Evolutionary conservation across 37 sponge, comb jelly and placozoan species (phyloP).

Genomic region (Dysidea cf. avara): DNA sequence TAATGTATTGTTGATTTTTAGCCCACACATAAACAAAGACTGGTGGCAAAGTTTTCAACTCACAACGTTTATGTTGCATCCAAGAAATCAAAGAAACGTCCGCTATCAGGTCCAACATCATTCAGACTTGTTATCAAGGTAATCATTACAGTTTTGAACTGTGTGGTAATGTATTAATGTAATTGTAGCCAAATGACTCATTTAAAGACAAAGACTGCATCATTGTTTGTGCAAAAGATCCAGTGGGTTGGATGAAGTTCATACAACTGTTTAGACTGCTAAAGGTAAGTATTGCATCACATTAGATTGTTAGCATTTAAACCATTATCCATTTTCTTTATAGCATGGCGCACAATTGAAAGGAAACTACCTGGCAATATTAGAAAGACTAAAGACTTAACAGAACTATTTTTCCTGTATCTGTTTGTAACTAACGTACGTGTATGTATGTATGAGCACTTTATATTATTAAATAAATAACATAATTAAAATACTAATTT

Average conservation of each 20-base stretch:
- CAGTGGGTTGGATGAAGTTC: conserved; percentile 34
- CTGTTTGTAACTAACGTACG: background rate
- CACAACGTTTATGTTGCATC: too few species aligned
- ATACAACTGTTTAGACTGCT: conserved; percentile 58
- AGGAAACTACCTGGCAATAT: conserved; percentile 55
- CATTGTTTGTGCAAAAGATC: conserved; percentile 53
- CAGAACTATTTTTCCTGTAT: background rate
- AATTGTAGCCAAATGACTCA: conserved; percentile 50
- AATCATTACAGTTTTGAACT: background rate
- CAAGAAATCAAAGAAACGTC: too few species aligned
- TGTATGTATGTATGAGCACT: conserved; percentile 35
- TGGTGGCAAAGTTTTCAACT: too few species aligned
- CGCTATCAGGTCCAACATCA: conserved; percentile 16
- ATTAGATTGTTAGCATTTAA: too few species aligned
- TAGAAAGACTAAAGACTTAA: conserved; percentile 13
- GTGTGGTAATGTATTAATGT: background rate
- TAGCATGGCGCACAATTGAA: conserved; percentile 67
- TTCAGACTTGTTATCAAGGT: conserved; percentile 61
- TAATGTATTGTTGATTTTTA: too few species aligned
- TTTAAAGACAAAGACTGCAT: conserved; percentile 61
- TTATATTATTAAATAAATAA: conserved; percentile 47
- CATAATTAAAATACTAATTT: conserved; percentile 32
- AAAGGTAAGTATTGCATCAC: conserved; percentile 35
- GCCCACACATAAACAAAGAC: too few species aligned
- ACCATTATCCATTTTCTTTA: background rate